Conservation (phyloP, 35 echinoderm and acorn worm species). For the Ophiothrix spiculata region DNA sequence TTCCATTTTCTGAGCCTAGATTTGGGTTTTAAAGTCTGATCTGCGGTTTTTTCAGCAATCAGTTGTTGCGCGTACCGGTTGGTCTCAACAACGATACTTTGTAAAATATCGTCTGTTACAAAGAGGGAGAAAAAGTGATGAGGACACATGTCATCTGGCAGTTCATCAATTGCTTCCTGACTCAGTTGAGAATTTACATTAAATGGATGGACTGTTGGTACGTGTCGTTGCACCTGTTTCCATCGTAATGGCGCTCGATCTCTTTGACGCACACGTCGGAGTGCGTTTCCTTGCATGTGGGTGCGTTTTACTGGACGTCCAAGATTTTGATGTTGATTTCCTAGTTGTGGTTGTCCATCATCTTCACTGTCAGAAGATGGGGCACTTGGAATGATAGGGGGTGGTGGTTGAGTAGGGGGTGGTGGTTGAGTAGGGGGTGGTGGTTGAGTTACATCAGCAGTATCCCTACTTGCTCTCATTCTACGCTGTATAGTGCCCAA, state of each 20-base stretch:
- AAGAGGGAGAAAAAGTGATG: conserved; percentile 26
- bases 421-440: neutral
- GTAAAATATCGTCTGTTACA: conserved; percentile 22
- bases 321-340: too few species aligned
- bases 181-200: conserved; percentile 10
- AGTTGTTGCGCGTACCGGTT: conserved; percentile 35
- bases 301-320: too few species aligned
- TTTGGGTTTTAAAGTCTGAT: neutral
- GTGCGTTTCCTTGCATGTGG: neutral
- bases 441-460: neutral
- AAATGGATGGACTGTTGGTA: conserved; percentile 28
- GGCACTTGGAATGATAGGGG: too few species aligned
- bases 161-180: neutral
- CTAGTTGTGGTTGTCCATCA: too few species aligned
- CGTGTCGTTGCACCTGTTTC: conserved; percentile 3
- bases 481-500: neutral
- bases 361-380: too few species aligned
- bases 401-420: too few species aligned
- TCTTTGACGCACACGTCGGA: conserved; percentile 10
- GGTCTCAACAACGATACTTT: conserved; percentile 30
- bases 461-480: neutral
- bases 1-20: conserved; percentile 27
- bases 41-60: conserved; percentile 13
- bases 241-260: conserved; percentile 17
- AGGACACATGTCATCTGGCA: conserved; percentile 20